A percentile compares a stretch with the other conserved stretches of the same genome.
These are phyloP conservation scores for Nyleta sp. DNA, from an alignment of 2,888 invertebrate genomes.

Conservation along the genomic window DNA sequence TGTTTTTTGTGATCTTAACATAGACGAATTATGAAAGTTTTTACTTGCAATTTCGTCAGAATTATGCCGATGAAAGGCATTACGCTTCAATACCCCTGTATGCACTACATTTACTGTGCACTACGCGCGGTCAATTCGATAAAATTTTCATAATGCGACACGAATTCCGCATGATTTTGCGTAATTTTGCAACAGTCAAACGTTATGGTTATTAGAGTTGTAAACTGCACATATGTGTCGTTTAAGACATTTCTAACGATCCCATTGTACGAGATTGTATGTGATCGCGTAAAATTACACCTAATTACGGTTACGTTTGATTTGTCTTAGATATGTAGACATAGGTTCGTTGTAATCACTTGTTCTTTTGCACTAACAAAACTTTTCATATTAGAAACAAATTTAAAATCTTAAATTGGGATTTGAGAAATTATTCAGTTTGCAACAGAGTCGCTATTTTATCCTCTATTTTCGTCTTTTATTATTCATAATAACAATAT, in stretches of 20 bases:
- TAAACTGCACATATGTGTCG: too few relatives aligned
- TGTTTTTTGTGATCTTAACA: background rate
- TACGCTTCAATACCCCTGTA: slow-evolving; percentile 21
- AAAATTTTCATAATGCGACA: background rate
- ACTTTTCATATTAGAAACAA: too few relatives aligned
- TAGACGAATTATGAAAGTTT: slow-evolving; percentile 8
- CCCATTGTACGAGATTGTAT: background rate
- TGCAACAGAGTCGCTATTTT: too few relatives aligned
- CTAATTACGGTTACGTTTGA: background rate
- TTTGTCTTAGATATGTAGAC: background rate
- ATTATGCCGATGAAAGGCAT: slow-evolving; percentile 25
- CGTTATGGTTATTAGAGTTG: too few relatives aligned
- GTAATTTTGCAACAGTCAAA: too few relatives aligned
- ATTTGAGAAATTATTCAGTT: too few relatives aligned
- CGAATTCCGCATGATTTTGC: too few relatives aligned
- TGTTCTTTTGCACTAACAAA: too few relatives aligned
- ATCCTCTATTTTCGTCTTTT: too few relatives aligned
- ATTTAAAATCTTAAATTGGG: too few relatives aligned
- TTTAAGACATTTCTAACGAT: too few relatives aligned
- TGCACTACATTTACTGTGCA: slow-evolving; percentile 5
- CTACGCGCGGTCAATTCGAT: slow-evolving; percentile 3
- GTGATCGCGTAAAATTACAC: background rate
- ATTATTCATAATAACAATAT: too few relatives aligned
- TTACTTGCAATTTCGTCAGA: slow-evolving; percentile 14
- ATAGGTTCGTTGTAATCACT: background rate